phyloP scores from a whole-genome alignment of 2,888 invertebrate species.

The Cylloceria caligata region DNA sequence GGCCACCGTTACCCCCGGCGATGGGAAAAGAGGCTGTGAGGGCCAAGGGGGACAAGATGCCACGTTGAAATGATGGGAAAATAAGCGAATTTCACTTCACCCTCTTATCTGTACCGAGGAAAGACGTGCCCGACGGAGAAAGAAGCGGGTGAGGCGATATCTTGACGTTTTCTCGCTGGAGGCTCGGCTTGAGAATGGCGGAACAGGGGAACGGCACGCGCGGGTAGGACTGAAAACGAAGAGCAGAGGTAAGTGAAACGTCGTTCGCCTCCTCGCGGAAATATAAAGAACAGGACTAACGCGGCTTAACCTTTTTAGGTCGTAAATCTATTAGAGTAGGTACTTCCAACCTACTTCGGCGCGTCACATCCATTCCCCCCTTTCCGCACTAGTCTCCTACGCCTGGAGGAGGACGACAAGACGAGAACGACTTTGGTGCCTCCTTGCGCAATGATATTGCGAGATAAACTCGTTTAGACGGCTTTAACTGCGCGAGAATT shows the following conservation, averaged over 20 bases:
- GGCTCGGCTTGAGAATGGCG: constrained; percentile 6
- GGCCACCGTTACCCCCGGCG: constrained; percentile 1
- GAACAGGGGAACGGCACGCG: constrained; percentile 56
- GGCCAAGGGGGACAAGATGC: constrained; percentile 78
- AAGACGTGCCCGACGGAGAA: constrained; percentile 51
- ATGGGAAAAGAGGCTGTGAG: constrained; percentile 75
- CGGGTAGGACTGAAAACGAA: constrained; percentile 60
- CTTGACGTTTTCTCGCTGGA: constrained; percentile 59
- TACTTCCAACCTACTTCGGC: constrained; percentile 55
- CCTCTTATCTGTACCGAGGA: constrained; percentile 70
- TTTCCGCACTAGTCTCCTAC: not conserved
- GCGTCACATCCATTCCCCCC: constrained; percentile 16
- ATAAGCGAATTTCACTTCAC: constrained; percentile 83
- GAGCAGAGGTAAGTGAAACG: constrained; percentile 60
- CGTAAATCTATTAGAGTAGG: constrained; percentile 83
- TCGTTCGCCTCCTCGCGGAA: constrained; percentile 78
- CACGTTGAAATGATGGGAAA: constrained; percentile 83
- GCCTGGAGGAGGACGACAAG: constrained; percentile 27
- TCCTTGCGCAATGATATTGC: constrained; percentile 80
- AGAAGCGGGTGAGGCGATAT: constrained; percentile 49
- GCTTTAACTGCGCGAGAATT: constrained; percentile 80
- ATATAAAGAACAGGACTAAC: constrained; percentile 84
- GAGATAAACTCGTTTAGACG: constrained; percentile 82
- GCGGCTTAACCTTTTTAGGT: constrained; percentile 83
- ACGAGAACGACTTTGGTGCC: constrained; percentile 34